Conservation (phyloP, 1,140 invertebrate species). For the Caerostris extrusa region DNA sequence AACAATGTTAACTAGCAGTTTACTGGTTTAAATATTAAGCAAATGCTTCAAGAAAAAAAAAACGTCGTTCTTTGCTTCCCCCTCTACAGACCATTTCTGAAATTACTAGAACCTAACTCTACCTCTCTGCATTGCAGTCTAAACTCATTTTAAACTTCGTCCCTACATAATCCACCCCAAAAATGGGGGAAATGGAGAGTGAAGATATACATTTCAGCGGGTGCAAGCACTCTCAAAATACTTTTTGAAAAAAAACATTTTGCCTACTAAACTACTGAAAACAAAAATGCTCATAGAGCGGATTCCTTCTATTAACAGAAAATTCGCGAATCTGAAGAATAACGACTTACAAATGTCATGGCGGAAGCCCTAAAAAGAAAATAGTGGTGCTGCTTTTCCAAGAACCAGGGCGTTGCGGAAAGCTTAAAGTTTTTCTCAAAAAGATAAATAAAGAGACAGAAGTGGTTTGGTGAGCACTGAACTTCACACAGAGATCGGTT, state of each 20-base stretch:
- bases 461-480: neutral
- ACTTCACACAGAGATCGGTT: conserved; percentile 24
- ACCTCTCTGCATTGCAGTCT: neutral
- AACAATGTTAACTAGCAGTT: no score
- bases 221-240: neutral
- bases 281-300: conserved; percentile 5
- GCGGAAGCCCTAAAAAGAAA: conserved; percentile 63
- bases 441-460: conserved; percentile 47
- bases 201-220: conserved; percentile 9
- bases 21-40: no score
- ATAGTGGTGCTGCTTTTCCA: conserved; percentile 49
- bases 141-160: neutral
- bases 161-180: neutral
- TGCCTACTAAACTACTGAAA: conserved; percentile 26
- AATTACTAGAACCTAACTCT: neutral
- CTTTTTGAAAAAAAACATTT: neutral
- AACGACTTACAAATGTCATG: conserved; percentile 38
- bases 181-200: neutral
- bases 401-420: conserved; percentile 31
- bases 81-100: neutral
- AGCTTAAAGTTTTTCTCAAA: conserved; percentile 38
- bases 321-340: conserved; percentile 40
- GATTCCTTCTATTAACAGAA: neutral
- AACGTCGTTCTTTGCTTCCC: neutral
- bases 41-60: no score